These are phyloP conservation scores for Pocillopora damicornis DNA, from an alignment of 64 coral and sea anemone genomes.

Conservation along the genomic window DNA sequence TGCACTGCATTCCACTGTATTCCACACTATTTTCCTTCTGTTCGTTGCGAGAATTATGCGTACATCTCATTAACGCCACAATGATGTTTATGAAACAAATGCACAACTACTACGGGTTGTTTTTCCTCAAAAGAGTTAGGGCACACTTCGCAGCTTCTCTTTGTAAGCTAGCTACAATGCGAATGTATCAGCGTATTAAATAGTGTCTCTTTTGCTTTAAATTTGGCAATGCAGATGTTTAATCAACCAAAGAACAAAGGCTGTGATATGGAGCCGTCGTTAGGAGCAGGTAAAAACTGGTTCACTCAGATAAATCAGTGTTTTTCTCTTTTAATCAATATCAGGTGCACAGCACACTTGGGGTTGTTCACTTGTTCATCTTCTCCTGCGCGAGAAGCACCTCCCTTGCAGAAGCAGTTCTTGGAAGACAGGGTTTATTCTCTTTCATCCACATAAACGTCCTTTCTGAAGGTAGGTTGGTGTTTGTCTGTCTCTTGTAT, in stretches of 20 bases:
- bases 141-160: background rate
- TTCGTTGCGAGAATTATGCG: too few relatives aligned
- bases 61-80: too few relatives aligned
- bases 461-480: background rate
- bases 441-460: background rate
- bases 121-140: background rate
- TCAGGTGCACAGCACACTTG: slow-evolving; percentile 1
- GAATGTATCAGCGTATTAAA: background rate
- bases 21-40: too few relatives aligned
- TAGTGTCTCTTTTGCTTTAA: background rate
- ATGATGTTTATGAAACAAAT: too few relatives aligned
- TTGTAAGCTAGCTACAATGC: slow-evolving; percentile 1
- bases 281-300: slow-evolving; percentile 9
- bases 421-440: background rate
- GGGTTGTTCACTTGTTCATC: background rate
- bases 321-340: background rate
- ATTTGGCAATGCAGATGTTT: slow-evolving; percentile 30
- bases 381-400: background rate
- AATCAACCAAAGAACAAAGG: slow-evolving; percentile 1
- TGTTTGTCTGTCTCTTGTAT: background rate
- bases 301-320: background rate
- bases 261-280: background rate
- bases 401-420: background rate
- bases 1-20: too few relatives aligned
- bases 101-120: background rate